A percentile compares a stretch with the other conserved stretches of the same genome.
These are phyloP conservation scores for Amniataba percoides DNA, from an alignment of 2,797 vertebrate species.

Conservation along the genomic window DNA sequence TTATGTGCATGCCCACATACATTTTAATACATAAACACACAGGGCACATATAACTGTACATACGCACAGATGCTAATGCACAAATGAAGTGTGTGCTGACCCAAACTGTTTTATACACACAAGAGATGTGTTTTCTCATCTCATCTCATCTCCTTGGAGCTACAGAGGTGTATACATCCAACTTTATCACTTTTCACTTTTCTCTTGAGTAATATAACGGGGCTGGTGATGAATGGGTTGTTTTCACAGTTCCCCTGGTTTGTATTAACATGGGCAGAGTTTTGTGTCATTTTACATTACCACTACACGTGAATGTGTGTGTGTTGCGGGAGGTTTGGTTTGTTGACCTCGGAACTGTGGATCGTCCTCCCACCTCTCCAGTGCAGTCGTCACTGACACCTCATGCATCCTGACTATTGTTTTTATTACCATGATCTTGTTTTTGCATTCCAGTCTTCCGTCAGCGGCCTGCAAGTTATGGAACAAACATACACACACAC, in stretches of 20 bases:
- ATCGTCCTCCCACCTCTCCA: slow-evolving; percentile 42
- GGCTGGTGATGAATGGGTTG: slow-evolving; percentile 47
- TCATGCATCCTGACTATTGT: slow-evolving; percentile 51
- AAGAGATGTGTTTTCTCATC: slow-evolving; percentile 6
- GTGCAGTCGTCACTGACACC: slow-evolving; percentile 54
- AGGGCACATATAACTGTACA: background rate
- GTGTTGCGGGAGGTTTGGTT: slow-evolving; percentile 41
- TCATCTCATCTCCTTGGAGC: slow-evolving; percentile 7
- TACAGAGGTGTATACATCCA: slow-evolving; percentile 6
- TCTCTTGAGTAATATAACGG: slow-evolving; percentile 6
- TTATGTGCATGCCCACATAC: background rate
- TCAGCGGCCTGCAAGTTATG: slow-evolving; percentile 33
- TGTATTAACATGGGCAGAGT: slow-evolving; percentile 36
- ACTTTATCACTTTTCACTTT: slow-evolving; percentile 18
- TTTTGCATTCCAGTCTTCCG: slow-evolving; percentile 65
- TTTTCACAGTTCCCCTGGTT: slow-evolving; percentile 34
- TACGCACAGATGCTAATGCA: background rate
- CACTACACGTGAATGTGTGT: slow-evolving; percentile 17
- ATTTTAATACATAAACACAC: background rate
- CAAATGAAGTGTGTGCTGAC: background rate
- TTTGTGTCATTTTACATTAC: slow-evolving; percentile 50
- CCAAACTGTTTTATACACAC: slow-evolving; percentile 17
- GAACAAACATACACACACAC: slow-evolving; percentile 42
- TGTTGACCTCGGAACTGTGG: slow-evolving; percentile 57
- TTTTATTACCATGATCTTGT: slow-evolving; percentile 63